Evolutionary conservation across 1,140 invertebrate species (phyloP), one percentile per base, ranked within the genome.

Genomic region (Bombus balteatus): DNA sequence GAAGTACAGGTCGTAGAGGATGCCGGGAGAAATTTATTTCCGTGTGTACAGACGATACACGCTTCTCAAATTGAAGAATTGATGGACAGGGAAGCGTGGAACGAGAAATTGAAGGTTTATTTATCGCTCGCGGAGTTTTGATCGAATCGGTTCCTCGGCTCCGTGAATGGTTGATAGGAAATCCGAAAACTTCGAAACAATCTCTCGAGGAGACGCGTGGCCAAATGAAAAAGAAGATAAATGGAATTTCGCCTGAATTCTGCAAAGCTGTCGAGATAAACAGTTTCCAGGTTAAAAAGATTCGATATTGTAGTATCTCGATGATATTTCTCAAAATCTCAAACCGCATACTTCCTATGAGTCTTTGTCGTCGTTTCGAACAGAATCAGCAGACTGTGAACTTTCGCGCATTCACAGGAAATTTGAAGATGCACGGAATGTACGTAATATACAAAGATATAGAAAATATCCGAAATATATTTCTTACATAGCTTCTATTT

Each of bases 111-210:
- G 87, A 65, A 83, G 75, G 75, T 89, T 91, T 91, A 89, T 91
- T 91, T 91, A 91, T 91, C 86, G 78, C 88, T 32, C 43, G n/a
- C n/a, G 15, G 81, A 86, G 78, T 91, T 89, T 65, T 85, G 90
- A 88, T 91, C 83, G 86, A 89, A 89, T 86, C 82, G 80, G 47
- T 80, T 91, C 65, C 81, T 59, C 72, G 78, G 8, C 85, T 76
- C 53, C 81, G 70, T 65, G 86, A 84, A 89, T 88, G 86, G 91
- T 77, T 85, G 86, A 91, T 86, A 88, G 88, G 82, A 89, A 91
- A 89, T 89, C 83, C 82, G 79, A 79, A 90, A 82, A 85, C 75
- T 91, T 91, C 9, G 66, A 39, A 82, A 80, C 79, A 87, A 81
- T 80, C 79, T 85, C 57, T 10, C 39, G 68, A 75, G 41, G 47